Evolutionary conservation across 2,113 vertebrate genomes (phyloP), one percentile per base, ranked within the genome.

Genomic region (Felis chaus): DNA sequence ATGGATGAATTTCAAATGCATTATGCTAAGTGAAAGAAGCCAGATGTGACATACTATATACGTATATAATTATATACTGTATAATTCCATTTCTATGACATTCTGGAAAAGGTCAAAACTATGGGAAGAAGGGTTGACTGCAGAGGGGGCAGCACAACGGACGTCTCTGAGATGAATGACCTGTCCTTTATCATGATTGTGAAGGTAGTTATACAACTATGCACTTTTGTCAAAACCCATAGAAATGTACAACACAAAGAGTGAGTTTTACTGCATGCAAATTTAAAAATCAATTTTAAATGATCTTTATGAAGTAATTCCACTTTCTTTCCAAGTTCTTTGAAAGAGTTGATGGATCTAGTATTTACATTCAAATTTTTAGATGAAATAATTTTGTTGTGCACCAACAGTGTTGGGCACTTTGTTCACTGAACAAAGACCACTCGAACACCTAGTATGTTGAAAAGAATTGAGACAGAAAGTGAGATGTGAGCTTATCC

Each of bases 281-380:
- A 79, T 39, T 57, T 53, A 80, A 63, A 94, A 73, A 79, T 39
- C 7, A 85, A 86, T 69, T 83, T 16, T 33, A 96, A 94, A 27
- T 66, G 4, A 83, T 80, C 80, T 87, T 53, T 80, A 86, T 14
- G 53, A 94, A 92, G 65, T 80, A 36, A 63, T 94, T 92, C 19
- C 27, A 79, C 76, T 81, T 95, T 94, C 48, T 97, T 71, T 68
- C 74, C 53, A 95, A 95, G 23, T 19, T 94, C 48, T 86, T 80
- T 83, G 57, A 92, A 94, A 82, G 6, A 93, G 14, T n/a, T 93
- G 69, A 69, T 31, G 3, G 14, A 23, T 61, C 45, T 83, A 83
- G 45, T 3, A 91, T 41, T 85, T 93, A 91, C 82, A 86, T 86
- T 94, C 25, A 89, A 7, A 89, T 71, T 45, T 88, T 93, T 66